Base-by-base conservation (phyloP, 2,113 vertebrate species). In the Pao palembangensis region DNA sequence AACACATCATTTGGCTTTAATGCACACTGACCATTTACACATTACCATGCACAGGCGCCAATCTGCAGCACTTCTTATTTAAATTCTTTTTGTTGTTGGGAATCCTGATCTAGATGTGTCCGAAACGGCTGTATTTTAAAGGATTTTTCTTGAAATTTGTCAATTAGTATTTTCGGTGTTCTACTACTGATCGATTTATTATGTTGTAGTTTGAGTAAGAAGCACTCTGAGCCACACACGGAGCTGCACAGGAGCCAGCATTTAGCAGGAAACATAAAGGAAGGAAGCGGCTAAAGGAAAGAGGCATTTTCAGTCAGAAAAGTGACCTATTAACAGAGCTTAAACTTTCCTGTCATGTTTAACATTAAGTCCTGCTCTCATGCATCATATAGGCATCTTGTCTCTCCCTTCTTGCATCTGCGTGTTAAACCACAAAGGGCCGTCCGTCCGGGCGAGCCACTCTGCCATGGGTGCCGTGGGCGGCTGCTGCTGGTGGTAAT, bases 401-500 rank as follows among this genome's bases (percentile, higher is more conserved):
- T 55, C 59, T 38, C 50, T 61, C 49, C 12, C 10, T 34, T 28
- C 47, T 62, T 54, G 42, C 46, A 56, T 44, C 38, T 66, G 43
- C 56, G 57, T 79, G 68, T 73, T 64, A 78, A 83, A 79, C 80
- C 85, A 87, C 80, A 88, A 89, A 85, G 78, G 74, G 69, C 73
- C 46, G 74, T 80, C 73, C 64, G 47, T 86, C 77, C 57, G 67
- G 80, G 58, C 69, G 61, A 79, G 71, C 62, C 8, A 51, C 58
- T 76, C 69, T 64, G 71, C 82, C 51, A 46, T 42, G 61, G 82
- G 80, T 82, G 83, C 75, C 61, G 71, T 67, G 12, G 81, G 78
- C 59, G 67, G 61, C 67, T 80, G 83, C 67, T 85, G 85, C 77
- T 85, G 82, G 72, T 86, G 86, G 86, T 89, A 88, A 88, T 88